Percentiles rank a stretch among this genome's conserved stretches.
phyloP scores from a whole-genome alignment of 2,888 invertebrate genomes.

The Euspilapteryx auroguttella region DNA sequence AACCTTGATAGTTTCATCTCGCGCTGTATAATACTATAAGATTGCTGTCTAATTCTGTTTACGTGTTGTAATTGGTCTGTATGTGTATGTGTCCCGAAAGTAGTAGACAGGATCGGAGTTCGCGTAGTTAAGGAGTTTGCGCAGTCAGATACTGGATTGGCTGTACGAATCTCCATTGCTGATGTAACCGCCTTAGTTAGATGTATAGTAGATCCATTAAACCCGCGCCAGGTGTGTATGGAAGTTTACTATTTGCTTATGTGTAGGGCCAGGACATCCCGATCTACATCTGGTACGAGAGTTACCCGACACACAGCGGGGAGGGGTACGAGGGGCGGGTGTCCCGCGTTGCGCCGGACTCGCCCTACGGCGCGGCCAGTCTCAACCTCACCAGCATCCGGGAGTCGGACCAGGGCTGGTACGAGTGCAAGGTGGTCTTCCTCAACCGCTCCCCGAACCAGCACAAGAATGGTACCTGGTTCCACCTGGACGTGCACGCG shows the following conservation, averaged over 20 bases:
- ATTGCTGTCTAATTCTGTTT: constrained; percentile 14
- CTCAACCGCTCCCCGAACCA: constrained; percentile 91
- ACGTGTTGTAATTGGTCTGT: constrained; percentile 11
- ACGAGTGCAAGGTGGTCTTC: constrained; percentile 93
- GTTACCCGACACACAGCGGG: constrained; percentile 95
- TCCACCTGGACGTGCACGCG: constrained; percentile 96
- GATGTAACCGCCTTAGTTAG: no score
- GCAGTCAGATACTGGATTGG: no score
- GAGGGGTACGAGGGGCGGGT: constrained; percentile 92
- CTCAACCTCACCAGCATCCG: constrained; percentile 94
- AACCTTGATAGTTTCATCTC: no score
- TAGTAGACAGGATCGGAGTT: constrained; percentile 23
- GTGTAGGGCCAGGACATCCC: constrained; percentile 92
- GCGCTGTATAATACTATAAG: no score
- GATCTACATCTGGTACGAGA: constrained; percentile 98
- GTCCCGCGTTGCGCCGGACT: constrained; percentile 84
- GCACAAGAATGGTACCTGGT: constrained; percentile 96
- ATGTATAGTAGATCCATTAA: background rate
- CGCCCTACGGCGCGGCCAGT: constrained; percentile 88
- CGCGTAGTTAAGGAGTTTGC: no score
- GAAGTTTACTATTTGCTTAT: constrained; percentile 18
- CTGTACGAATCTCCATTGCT: no score
- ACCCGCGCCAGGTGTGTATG: constrained; percentile 18
- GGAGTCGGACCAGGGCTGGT: constrained; percentile 93
- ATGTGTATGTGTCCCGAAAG: constrained; percentile 11